Percentiles rank a stretch among this genome's conserved stretches.
Evolutionary conservation across 2,888 invertebrate species (phyloP).

Genomic region (Lochmaea capreae): DNA sequence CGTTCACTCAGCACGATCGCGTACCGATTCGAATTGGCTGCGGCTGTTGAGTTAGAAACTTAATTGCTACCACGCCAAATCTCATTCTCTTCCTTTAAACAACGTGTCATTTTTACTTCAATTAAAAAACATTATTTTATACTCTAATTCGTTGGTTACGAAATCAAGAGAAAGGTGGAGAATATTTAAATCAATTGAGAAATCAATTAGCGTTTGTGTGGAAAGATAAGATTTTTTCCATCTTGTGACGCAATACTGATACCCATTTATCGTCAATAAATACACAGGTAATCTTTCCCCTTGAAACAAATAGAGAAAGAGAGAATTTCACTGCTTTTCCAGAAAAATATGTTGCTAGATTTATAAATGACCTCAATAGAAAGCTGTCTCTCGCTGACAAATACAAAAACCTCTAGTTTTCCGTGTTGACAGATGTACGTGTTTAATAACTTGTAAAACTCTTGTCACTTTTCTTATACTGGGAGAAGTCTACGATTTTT

Average conservation of each 20-base stretch:
- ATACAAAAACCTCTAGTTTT: slow-evolving; percentile 63
- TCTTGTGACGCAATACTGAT: background rate
- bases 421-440: slow-evolving; percentile 65
- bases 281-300: background rate
- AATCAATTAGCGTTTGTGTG: background rate
- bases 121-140: slow-evolving; percentile 14
- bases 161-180: slow-evolving; percentile 1
- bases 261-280: background rate
- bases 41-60: slow-evolving; percentile 30
- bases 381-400: slow-evolving; percentile 61
- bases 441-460: slow-evolving; percentile 65
- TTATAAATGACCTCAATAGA: slow-evolving; percentile 42
- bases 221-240: background rate
- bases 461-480: slow-evolving; percentile 60
- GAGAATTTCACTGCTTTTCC: background rate
- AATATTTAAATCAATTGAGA: background rate
- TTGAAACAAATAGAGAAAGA: background rate
- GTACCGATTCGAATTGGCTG: slow-evolving; percentile 14
- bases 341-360: slow-evolving; percentile 15
- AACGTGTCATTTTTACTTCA: slow-evolving; percentile 19
- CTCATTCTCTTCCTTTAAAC: slow-evolving; percentile 22
- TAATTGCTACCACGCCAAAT: slow-evolving; percentile 30
- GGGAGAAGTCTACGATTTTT: slow-evolving; percentile 51
- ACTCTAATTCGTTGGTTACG: slow-evolving; percentile 1
- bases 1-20: slow-evolving; percentile 36